A percentile compares a stretch with the other conserved stretches of the same genome.
These are phyloP conservation scores for Myoxocephalus aenaeus DNA, from an alignment of 2,797 vertebrate species.

Conservation along the genomic window DNA sequence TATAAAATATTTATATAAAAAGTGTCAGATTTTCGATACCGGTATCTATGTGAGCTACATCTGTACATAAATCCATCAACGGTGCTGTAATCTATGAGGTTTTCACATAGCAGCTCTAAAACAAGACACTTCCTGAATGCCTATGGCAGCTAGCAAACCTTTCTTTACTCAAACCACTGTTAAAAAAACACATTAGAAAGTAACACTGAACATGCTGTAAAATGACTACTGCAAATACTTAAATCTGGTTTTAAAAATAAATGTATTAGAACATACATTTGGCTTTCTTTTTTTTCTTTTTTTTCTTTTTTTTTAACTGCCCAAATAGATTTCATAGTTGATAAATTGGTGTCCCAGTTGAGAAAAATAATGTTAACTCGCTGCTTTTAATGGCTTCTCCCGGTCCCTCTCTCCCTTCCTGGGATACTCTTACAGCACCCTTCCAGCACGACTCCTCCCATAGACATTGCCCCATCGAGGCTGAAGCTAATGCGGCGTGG, in stretches of 20 bases:
- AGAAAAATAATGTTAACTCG: background rate
- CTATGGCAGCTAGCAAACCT: background rate
- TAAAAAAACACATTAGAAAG: background rate
- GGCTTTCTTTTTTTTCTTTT: too few species aligned
- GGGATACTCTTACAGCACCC: conserved; percentile 83
- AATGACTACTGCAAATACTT: background rate
- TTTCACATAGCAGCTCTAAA: too few species aligned
- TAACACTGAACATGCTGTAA: background rate
- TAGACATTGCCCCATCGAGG: conserved; percentile 95
- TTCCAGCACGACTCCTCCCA: conserved; percentile 96
- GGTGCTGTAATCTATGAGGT: too few species aligned
- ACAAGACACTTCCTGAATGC: background rate
- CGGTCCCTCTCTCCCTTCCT: too few species aligned
- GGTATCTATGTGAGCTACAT: background rate
- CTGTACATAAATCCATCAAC: too few species aligned
- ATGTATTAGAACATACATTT: background rate
- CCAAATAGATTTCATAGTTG: background rate
- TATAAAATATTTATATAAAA: too few species aligned
- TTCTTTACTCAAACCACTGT: too few species aligned
- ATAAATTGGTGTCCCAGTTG: background rate
- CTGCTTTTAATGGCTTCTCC: background rate
- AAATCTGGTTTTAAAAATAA: background rate
- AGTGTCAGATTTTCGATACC: background rate
- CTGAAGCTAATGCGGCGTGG: conserved; percentile 97
- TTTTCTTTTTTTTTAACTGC: too few species aligned